phyloP scores from a whole-genome alignment of 2,888 invertebrate genomes.

The Eristalis pertinax region DNA sequence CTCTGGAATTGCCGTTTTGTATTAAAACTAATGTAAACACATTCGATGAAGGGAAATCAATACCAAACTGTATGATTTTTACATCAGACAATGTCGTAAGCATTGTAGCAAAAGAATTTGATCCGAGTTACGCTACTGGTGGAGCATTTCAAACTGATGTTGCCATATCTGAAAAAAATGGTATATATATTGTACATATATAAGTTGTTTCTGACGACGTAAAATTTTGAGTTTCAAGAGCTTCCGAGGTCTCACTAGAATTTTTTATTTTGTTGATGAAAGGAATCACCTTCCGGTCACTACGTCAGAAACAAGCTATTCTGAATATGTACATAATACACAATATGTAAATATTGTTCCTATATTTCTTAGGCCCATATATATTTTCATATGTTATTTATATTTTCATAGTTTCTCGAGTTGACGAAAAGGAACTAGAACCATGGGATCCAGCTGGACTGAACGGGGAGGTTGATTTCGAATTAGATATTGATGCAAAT shows the following conservation, averaged over 20 bases:
- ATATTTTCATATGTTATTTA: neutral
- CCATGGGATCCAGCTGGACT: constrained; percentile 91
- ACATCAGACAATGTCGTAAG: constrained; percentile 91
- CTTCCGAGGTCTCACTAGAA: no score
- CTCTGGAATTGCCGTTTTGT: constrained; percentile 93
- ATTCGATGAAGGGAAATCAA: constrained; percentile 78
- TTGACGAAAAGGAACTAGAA: constrained; percentile 87
- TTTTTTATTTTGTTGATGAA: no score
- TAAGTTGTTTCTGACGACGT: no score
- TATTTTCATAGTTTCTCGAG: constrained; percentile 76
- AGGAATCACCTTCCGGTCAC: no score
- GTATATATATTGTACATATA: constrained; percentile 77
- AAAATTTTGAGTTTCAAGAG: no score
- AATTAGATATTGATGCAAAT: constrained; percentile 90
- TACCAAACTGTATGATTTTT: constrained; percentile 84
- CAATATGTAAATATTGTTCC: neutral
- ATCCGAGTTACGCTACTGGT: constrained; percentile 93
- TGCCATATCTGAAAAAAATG: constrained; percentile 92
- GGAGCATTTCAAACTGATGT: constrained; percentile 95
- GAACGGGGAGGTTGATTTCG: constrained; percentile 85
- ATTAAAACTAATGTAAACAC: constrained; percentile 78
- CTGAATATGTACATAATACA: neutral
- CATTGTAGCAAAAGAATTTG: constrained; percentile 91
- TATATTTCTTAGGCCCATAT: no score
- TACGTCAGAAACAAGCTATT: no score